Conservation (phyloP, 2,797 vertebrate species). For the Phoebastria nigripes region DNA sequence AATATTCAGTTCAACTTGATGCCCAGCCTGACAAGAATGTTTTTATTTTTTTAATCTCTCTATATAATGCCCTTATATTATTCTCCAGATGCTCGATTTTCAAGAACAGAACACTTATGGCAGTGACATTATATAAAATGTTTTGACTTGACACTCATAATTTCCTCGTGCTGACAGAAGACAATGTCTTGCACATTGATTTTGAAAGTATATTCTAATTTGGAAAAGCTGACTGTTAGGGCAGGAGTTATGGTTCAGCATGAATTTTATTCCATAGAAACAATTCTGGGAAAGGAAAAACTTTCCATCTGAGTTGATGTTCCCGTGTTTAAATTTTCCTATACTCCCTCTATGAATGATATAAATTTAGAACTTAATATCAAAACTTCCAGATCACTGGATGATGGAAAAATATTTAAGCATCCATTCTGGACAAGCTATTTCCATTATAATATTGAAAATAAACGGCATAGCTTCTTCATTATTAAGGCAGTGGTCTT, state of each 20-base stretch:
- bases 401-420: constrained; percentile 28
- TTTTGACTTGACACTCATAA: background rate
- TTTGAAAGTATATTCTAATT: background rate
- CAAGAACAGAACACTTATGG: background rate
- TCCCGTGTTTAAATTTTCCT: constrained; percentile 32
- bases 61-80: background rate
- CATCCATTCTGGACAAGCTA: background rate
- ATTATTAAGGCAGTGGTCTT: background rate
- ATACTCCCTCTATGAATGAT: background rate
- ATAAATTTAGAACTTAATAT: background rate
- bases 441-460: background rate
- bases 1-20: background rate
- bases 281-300: constrained; percentile 24
- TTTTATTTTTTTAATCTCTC: background rate
- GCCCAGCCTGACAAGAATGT: background rate
- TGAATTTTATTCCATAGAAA: constrained; percentile 37
- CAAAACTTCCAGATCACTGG: constrained; percentile 23
- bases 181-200: background rate
- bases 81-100: background rate
- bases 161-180: background rate
- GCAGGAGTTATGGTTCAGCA: background rate
- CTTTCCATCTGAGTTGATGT: constrained; percentile 24
- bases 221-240: background rate
- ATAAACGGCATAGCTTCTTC: background rate
- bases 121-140: background rate